Base-by-base conservation (phyloP, 1,140 invertebrate species). In the Tetragonula clypearis region DNA sequence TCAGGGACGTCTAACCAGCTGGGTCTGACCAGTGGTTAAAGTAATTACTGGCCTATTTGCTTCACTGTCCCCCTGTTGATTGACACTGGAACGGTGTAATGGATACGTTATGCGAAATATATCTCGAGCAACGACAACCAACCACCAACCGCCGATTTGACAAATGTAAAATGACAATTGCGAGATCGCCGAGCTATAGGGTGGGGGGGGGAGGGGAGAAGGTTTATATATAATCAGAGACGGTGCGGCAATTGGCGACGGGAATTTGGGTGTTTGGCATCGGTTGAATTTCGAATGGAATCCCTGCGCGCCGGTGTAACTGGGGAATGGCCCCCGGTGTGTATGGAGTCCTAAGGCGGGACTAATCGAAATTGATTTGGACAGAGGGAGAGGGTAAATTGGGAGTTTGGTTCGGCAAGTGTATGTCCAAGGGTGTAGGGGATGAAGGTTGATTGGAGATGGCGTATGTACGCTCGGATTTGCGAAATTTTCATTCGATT, bases 11-110 rank as follows among this genome's bases (percentile, higher is more conserved):
- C 55, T 55, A 41, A 76, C 62, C 76, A 79, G 76, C 55, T 80
- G 62, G 58, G 26, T 55, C 65, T 49, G 41, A 74, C 55, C 82
- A 73, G 62, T 76, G 76, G 75, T 78, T 85, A 78, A 56, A 41
- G 17, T 88, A 88, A 88, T 88, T 88, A 74, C 53, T 30, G 26
- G 74, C 55, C n/a, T 82, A 75, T 75, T 74, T 60, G 71, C 49
- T 85, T 35, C 66, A 35, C 76, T 65, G 56, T 49, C 21, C 35
- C 30, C 65, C 30, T 30, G 23, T 56, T 72, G 73, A 87, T 55
- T 71, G 73, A 85, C 86, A 62, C 23, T 35, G 30, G 68, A 69
- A 23, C 49, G 62, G 74, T 66, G 30, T 68, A 76, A 84, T 85
- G 58, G 78, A 75, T 75, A 75, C 55, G 74, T 75, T 58, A 58